phyloP scores from a whole-genome alignment of 2,888 invertebrate species.

The Clusia tigrina region DNA sequence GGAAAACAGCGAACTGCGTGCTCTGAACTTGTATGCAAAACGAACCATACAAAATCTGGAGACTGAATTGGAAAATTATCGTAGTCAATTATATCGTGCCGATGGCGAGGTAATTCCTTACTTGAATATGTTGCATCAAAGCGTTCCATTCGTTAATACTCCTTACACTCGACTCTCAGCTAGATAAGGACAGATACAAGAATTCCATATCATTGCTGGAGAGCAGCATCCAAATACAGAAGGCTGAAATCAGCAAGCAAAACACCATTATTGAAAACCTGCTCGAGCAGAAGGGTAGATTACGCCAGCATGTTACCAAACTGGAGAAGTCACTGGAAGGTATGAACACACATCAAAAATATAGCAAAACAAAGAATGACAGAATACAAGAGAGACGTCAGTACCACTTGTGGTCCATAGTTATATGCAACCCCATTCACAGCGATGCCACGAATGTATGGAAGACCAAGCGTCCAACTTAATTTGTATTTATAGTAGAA shows the following conservation, averaged over 20 bases:
- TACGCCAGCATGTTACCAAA: slow-evolving; percentile 40
- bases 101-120: slow-evolving; percentile 39
- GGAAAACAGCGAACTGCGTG: slow-evolving; percentile 73
- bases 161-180: background rate
- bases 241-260: slow-evolving; percentile 44
- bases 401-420: too few relatives aligned
- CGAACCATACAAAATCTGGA: slow-evolving; percentile 74
- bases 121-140: background rate
- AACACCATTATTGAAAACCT: slow-evolving; percentile 40
- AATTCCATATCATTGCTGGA: slow-evolving; percentile 69
- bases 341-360: slow-evolving; percentile 25
- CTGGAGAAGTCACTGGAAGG: slow-evolving; percentile 43
- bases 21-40: slow-evolving; percentile 74
- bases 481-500: too few relatives aligned
- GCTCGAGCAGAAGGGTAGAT: slow-evolving; percentile 41
- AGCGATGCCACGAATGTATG: too few relatives aligned
- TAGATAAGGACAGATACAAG: slow-evolving; percentile 66
- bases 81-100: slow-evolving; percentile 47
- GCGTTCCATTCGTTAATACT: background rate
- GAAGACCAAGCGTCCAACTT: background rate
- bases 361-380: too few relatives aligned
- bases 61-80: slow-evolving; percentile 70
- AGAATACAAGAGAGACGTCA: too few relatives aligned
- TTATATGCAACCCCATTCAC: too few relatives aligned
- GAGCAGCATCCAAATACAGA: slow-evolving; percentile 59